These are phyloP conservation scores for Laticauda colubrina DNA, from an alignment of 2,113 vertebrate genomes.

Conservation along the genomic window DNA sequence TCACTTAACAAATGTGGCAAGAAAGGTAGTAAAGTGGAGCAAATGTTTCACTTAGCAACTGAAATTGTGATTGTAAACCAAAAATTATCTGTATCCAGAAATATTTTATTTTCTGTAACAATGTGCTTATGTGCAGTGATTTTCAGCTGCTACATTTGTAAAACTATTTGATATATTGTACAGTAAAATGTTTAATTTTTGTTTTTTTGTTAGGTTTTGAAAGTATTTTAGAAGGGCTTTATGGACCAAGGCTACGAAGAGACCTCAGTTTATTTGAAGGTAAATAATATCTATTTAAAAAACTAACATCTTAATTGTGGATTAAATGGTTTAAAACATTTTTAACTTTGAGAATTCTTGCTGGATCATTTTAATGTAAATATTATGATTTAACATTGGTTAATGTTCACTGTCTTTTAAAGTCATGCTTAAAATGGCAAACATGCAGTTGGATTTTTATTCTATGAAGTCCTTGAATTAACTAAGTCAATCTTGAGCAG, in stretches of 20 bases:
- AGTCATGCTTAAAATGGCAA: constrained; percentile 13
- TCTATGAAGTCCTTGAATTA: background rate
- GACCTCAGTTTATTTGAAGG: constrained; percentile 99
- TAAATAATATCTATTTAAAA: constrained; percentile 62
- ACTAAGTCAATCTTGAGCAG: background rate
- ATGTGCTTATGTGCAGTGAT: constrained; percentile 17
- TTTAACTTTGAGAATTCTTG: constrained; percentile 10
- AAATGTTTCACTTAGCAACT: background rate
- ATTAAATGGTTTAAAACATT: background rate
- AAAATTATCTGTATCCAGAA: background rate
- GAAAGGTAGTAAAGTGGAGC: background rate
- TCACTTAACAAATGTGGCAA: background rate
- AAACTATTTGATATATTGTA: background rate
- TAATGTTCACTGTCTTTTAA: background rate
- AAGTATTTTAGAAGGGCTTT: constrained; percentile 98
- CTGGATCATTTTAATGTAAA: background rate
- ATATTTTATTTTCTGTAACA: background rate
- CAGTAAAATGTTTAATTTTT: constrained; percentile 49
- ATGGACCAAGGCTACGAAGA: constrained; percentile 94
- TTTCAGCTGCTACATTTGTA: constrained; percentile 21
- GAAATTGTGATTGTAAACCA: background rate
- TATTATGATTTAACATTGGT: background rate
- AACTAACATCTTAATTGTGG: constrained; percentile 17
- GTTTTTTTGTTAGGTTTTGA: constrained; percentile 87
- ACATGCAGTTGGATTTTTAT: background rate